These are phyloP conservation scores for Ceramica pisi DNA, from an alignment of 2,888 invertebrate species.

Conservation along the genomic window DNA sequence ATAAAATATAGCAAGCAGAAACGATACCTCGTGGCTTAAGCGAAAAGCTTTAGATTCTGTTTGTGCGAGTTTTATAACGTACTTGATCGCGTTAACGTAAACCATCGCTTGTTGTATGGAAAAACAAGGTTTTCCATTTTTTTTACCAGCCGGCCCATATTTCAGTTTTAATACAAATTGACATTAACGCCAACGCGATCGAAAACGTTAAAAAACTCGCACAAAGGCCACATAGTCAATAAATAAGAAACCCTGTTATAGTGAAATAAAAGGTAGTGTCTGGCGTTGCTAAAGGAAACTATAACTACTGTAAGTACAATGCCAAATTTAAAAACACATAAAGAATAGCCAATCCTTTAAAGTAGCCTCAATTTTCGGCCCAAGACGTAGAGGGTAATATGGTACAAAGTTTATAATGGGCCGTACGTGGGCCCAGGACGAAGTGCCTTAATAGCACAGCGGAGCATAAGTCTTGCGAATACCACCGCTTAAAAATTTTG, in stretches of 20 bases:
- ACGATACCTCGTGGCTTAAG: neutral
- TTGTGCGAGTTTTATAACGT: no score
- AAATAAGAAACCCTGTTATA: neutral
- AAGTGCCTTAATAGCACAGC: slow-evolving; percentile 74
- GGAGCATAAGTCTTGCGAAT: slow-evolving; percentile 66
- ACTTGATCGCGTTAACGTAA: no score
- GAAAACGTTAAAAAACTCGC: no score
- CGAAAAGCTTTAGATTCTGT: neutral
- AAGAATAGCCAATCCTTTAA: slow-evolving; percentile 56
- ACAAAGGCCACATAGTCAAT: no score
- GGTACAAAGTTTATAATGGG: slow-evolving; percentile 81
- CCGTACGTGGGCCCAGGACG: slow-evolving; percentile 74
- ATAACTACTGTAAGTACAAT: no score
- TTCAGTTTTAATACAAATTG: no score
- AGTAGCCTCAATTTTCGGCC: slow-evolving; percentile 63
- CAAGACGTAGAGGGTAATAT: slow-evolving; percentile 74
- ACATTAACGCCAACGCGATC: no score
- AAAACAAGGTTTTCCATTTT: no score
- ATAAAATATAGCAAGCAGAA: neutral
- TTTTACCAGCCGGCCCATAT: no score
- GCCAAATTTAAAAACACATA: slow-evolving; percentile 28
- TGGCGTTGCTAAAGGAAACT: neutral
- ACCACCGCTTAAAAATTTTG: slow-evolving; percentile 63
- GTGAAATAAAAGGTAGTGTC: no score
- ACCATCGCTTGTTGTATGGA: no score